phyloP scores from a whole-genome alignment of 2,888 invertebrate species.

The Tetropium fuscum region DNA sequence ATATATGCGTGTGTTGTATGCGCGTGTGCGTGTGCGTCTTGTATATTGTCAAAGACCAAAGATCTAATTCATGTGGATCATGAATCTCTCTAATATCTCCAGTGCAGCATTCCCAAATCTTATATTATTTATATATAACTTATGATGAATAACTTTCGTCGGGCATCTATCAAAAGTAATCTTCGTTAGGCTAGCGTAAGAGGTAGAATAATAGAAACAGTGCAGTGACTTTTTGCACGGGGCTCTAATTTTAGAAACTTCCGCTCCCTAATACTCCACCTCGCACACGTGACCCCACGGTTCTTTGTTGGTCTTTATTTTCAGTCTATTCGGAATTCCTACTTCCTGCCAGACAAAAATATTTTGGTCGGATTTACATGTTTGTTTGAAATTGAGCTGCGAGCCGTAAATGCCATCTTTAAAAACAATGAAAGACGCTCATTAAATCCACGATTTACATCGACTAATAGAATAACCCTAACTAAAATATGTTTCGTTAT shows the following conservation, averaged over 20 bases:
- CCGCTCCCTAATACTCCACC: slow-evolving; percentile 37
- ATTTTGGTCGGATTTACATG: slow-evolving; percentile 10
- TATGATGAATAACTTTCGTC: too few relatives aligned
- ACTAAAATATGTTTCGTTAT: too few relatives aligned
- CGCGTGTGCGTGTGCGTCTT: too few relatives aligned
- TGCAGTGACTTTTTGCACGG: slow-evolving; percentile 52
- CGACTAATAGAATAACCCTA: too few relatives aligned
- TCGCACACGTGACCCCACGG: slow-evolving; percentile 17
- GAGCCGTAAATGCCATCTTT: not conserved
- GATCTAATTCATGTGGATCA: too few relatives aligned
- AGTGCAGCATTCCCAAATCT: too few relatives aligned
- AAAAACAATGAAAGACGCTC: not conserved
- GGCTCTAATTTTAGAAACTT: slow-evolving; percentile 46
- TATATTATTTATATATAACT: too few relatives aligned
- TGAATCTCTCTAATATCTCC: too few relatives aligned
- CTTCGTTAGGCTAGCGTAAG: not conserved
- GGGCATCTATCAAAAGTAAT: too few relatives aligned
- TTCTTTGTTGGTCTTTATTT: slow-evolving; percentile 22
- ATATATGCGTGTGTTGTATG: too few relatives aligned
- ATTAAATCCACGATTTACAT: too few relatives aligned
- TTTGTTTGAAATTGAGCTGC: slow-evolving; percentile 19
- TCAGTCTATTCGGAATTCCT: slow-evolving; percentile 13
- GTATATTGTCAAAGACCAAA: too few relatives aligned
- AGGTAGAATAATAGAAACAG: slow-evolving; percentile 34
- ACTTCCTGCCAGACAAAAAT: slow-evolving; percentile 14